These are phyloP conservation scores for Serilophus lunatus DNA, from an alignment of 2,113 vertebrate species.

Conservation along the genomic window DNA sequence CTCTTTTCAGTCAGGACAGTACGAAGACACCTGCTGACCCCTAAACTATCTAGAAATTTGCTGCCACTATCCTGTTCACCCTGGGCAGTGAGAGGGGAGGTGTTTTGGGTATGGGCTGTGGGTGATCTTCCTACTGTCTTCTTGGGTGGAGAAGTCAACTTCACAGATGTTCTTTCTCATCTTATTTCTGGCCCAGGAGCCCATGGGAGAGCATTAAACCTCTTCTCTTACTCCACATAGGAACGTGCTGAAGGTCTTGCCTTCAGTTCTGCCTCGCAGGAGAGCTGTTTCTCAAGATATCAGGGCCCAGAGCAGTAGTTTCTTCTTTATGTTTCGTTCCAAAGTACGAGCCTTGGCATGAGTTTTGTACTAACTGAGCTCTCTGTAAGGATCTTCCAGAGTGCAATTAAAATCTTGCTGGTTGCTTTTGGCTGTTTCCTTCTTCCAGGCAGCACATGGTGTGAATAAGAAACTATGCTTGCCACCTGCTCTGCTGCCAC, in stretches of 20 bases:
- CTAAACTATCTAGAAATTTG: neutral
- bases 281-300: neutral
- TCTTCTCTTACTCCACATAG: neutral
- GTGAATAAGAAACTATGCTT: neutral
- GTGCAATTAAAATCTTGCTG: neutral
- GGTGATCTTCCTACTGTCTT: neutral
- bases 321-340: neutral
- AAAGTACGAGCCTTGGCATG: neutral
- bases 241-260: neutral
- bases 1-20: neutral
- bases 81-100: neutral
- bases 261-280: neutral
- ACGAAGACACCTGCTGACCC: neutral
- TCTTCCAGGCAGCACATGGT: neutral
- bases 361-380: neutral
- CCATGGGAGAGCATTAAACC: neutral
- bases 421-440: neutral
- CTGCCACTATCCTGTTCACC: neutral
- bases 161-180: neutral
- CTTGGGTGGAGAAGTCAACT: neutral
- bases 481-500: neutral
- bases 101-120: neutral
- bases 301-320: neutral
- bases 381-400: neutral
- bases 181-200: neutral